Percentiles rank a stretch among this genome's conserved stretches.
Evolutionary conservation across 2,888 invertebrate genomes (phyloP).

Genomic region (Drosophila macrothrix): DNA sequence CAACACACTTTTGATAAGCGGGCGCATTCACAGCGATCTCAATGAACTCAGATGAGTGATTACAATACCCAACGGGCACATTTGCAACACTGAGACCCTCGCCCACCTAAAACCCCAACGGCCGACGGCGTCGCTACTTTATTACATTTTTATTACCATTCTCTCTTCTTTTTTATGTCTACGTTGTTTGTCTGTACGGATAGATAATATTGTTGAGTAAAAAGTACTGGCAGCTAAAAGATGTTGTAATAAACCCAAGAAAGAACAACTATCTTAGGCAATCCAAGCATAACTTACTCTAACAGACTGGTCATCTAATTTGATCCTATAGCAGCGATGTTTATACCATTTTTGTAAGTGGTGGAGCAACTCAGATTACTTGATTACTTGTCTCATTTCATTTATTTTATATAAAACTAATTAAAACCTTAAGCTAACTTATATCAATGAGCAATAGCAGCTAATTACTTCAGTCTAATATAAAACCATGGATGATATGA

Average conservation of each 20-base stretch:
- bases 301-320: background rate
- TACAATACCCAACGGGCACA: constrained; percentile 64
- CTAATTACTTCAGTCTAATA: background rate
- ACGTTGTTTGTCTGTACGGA: constrained; percentile 34
- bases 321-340: background rate
- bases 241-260: background rate
- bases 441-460: background rate
- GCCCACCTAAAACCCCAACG: constrained; percentile 6
- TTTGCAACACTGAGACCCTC: constrained; percentile 44
- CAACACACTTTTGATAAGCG: constrained; percentile 49
- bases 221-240: constrained; percentile 12
- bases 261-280: background rate
- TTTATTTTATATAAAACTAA: background rate
- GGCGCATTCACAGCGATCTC: constrained; percentile 24
- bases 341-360: too few relatives aligned
- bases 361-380: background rate
- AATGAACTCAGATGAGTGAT: constrained; percentile 58
- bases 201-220: constrained; percentile 39
- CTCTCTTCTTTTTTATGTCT: constrained; percentile 31
- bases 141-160: constrained; percentile 60
- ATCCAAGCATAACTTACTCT: background rate
- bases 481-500: background rate
- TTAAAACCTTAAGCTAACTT: background rate
- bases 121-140: constrained; percentile 47
- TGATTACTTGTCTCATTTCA: background rate